A percentile compares a stretch with the other conserved stretches of the same genome.
phyloP scores from a whole-genome alignment of 2,113 vertebrate species.

The Uria aalge region DNA sequence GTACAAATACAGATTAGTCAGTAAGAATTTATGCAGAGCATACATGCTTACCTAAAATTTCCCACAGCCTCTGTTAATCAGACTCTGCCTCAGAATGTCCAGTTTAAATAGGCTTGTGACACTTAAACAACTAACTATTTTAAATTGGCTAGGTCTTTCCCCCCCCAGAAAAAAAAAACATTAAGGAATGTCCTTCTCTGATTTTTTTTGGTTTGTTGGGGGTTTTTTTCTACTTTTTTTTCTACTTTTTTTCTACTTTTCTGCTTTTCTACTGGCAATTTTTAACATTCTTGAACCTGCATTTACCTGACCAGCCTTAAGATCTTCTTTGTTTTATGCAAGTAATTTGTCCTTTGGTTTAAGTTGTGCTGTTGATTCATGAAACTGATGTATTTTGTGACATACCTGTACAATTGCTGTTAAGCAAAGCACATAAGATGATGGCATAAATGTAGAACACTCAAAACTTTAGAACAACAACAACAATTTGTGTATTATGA shows the following conservation, averaged over 20 bases:
- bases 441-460: neutral
- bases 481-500: neutral
- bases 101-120: neutral
- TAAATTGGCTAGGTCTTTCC: neutral
- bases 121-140: neutral
- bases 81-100: neutral
- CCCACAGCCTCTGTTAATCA: neutral
- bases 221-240: neutral
- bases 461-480: neutral
- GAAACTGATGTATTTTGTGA: neutral
- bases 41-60: neutral
- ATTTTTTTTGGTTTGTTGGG: neutral
- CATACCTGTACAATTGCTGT: neutral
- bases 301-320: neutral
- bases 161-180: fast-evolving
- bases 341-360: neutral
- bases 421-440: neutral
- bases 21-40: neutral
- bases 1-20: neutral
- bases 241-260: neutral
- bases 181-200: neutral
- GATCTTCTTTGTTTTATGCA: neutral
- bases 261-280: neutral
- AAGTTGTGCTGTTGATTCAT: neutral
- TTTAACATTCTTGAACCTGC: neutral